These are phyloP conservation scores for Columbina picui DNA, from an alignment of 2,113 vertebrate species.

Conservation along the genomic window DNA sequence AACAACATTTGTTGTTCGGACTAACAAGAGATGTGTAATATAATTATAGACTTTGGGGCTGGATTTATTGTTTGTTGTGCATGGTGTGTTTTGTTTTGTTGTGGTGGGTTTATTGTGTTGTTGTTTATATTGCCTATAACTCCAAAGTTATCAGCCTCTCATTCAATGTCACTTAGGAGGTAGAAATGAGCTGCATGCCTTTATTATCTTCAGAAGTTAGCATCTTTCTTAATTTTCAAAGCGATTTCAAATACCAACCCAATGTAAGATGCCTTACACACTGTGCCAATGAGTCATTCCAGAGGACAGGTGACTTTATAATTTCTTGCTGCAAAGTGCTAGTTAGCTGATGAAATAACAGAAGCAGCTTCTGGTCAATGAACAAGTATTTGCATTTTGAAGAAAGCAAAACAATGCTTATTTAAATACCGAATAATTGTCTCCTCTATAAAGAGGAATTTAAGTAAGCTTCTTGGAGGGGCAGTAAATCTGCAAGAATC, in stretches of 20 bases:
- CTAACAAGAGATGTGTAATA: neutral
- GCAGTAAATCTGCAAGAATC: neutral
- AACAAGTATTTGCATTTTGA: neutral
- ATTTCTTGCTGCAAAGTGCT: neutral
- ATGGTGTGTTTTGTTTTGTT: too few relatives aligned
- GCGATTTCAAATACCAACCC: neutral
- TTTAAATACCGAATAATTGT: neutral
- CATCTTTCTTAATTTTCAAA: neutral
- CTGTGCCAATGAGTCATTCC: neutral
- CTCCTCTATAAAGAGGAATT: neutral
- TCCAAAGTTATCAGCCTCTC: neutral
- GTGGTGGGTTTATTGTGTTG: too few relatives aligned
- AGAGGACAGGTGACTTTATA: neutral
- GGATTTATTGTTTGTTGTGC: too few relatives aligned
- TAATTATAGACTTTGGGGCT: neutral
- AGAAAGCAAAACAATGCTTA: neutral
- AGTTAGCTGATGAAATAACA: neutral
- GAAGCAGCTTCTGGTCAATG: neutral
- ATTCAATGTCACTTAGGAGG: neutral
- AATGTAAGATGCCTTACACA: neutral
- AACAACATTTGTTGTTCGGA: neutral
- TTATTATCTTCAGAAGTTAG: neutral
- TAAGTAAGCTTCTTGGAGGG: neutral
- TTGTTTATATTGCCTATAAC: neutral
- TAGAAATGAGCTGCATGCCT: neutral